Evolutionary conservation across 2,797 vertebrate genomes (phyloP).

Genomic region (Alcedo atthis): DNA sequence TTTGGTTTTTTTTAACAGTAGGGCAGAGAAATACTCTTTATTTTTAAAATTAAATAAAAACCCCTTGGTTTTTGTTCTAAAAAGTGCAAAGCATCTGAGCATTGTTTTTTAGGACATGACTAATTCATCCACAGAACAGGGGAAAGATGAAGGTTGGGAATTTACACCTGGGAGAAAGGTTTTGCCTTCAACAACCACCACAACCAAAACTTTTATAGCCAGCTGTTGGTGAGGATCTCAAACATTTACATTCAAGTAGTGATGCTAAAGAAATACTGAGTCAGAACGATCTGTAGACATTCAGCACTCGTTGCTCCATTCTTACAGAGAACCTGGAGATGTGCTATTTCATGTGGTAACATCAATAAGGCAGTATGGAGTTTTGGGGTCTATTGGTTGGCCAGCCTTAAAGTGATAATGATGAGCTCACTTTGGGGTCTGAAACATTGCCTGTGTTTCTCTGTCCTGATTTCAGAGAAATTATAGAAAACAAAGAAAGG

Average conservation of each 20-base stretch:
- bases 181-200: background rate
- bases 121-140: background rate
- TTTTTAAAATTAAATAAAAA: background rate
- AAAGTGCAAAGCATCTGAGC: background rate
- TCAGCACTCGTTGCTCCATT: background rate
- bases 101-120: background rate
- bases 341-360: background rate
- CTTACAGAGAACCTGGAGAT: background rate
- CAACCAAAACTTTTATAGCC: background rate
- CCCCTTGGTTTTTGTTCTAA: background rate
- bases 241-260: background rate
- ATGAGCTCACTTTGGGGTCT: background rate
- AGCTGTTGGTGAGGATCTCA: background rate
- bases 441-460: background rate
- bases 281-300: background rate
- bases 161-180: background rate
- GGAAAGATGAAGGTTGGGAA: background rate
- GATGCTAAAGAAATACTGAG: background rate
- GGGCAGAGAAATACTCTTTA: background rate
- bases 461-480: background rate
- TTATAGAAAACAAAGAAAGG: background rate
- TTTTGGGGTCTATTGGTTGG: background rate
- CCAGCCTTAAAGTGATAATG: background rate
- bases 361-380: background rate
- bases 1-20: background rate